Evolutionary conservation across 2,113 vertebrate genomes (phyloP), one percentile per base, ranked within the genome.

Genomic region (Gambusia affinis): DNA sequence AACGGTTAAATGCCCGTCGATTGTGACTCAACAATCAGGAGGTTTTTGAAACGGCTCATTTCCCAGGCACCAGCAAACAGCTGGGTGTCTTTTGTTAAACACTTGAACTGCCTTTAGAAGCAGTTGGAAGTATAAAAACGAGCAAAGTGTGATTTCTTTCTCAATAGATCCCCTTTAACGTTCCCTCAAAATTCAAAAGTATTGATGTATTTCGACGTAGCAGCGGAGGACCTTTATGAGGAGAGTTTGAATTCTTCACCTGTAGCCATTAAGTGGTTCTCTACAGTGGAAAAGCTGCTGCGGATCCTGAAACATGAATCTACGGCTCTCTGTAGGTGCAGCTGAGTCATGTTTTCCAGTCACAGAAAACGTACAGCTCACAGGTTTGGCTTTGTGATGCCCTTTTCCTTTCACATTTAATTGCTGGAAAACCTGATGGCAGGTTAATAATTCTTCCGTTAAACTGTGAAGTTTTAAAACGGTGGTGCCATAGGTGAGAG

Each of bases 291-390:
- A 37, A 8, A 71, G 29, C 67, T 44, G 63, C 57, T 6, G 17
- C 64, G 31, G 60, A 60, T 44, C 39, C 29, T 29, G 8, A 75
- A 66, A 39, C 37, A 1, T 22, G 19, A 70, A 57, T 33, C 51
- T 60, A 3, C 57, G 67, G 60, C 68, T 33, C 66, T 71, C 70
- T 75, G 75, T 72, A 83, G 77, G 64, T 87, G 73, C 70, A 80
- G 2, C 83, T 80, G 82, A 85, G 68, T 89, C 88, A 85, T 71
- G 76, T 82, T 91, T 91, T 90, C 86, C 90, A 90, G 70, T 57
- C 2, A n/a, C 80, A 68, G 73, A 35, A 81, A 85, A 78, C 73
- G 74, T 60, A 81, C 31, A 44, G 76, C 78, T 85, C 67, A 63
- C 77, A 78, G 64, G 29, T 85, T 76, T 87, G 76, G 75, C 90